Percentiles rank a stretch among this genome's conserved stretches.
phyloP scores from a whole-genome alignment of 2,797 vertebrate species.

The Spondyliosoma cantharus region DNA sequence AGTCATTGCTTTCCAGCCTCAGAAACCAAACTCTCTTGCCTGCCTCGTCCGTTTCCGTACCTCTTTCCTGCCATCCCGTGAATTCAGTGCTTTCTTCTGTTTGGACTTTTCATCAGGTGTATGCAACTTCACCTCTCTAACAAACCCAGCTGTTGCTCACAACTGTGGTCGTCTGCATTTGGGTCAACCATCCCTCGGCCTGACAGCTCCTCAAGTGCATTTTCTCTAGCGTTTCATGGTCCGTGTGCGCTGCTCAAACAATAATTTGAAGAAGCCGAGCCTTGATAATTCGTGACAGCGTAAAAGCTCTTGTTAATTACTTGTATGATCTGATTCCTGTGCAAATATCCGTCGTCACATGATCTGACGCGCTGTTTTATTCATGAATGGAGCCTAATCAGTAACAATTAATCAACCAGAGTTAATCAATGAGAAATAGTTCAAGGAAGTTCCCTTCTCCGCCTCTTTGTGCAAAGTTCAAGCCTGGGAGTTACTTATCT shows the following conservation, averaged over 20 bases:
- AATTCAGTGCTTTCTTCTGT: no score
- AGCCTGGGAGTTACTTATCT: not conserved
- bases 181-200: not conserved
- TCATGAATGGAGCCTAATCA: not conserved
- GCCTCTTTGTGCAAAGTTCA: not conserved
- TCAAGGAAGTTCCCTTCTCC: not conserved
- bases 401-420: conserved; percentile 4
- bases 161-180: not conserved
- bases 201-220: no score
- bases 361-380: not conserved
- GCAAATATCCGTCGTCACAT: conserved; percentile 10
- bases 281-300: conserved; percentile 14
- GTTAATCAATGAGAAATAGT: conserved; percentile 17
- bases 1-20: not conserved
- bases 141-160: no score
- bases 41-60: not conserved
- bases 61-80: no score
- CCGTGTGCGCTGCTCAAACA: no score
- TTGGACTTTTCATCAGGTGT: no score
- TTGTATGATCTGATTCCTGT: conserved; percentile 14
- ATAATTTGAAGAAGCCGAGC: not conserved
- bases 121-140: no score
- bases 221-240: no score
- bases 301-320: conserved; percentile 26
- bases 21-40: not conserved